These are phyloP conservation scores for Diacarnus erythraeanus DNA, from an alignment of 37 sponge, comb jelly and placozoan species.

Conservation along the genomic window DNA sequence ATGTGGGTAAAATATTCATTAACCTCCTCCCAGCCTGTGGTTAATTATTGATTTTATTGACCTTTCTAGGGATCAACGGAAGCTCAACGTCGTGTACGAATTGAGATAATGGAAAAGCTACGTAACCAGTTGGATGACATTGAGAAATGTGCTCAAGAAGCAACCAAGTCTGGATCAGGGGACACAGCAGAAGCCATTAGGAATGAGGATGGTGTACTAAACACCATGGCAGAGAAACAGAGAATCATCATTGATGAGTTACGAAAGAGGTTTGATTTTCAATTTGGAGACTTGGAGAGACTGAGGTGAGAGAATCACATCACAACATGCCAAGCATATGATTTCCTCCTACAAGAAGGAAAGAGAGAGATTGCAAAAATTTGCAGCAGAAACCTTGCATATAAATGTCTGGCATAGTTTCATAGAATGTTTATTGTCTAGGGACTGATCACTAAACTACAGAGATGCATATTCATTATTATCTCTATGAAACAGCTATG, in stretches of 20 bases:
- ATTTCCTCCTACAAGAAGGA: too few species aligned
- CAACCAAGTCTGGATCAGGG: not conserved
- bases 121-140: constrained; percentile 37
- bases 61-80: constrained; percentile 45
- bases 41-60: not conserved
- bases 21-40: not conserved
- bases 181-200: not conserved
- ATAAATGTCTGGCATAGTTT: too few species aligned
- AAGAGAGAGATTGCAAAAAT: too few species aligned
- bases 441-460: too few species aligned
- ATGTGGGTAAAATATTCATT: constrained; percentile 9
- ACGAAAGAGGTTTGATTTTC: constrained; percentile 47
- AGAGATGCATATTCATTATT: too few species aligned
- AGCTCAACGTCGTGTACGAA: constrained; percentile 4
- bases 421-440: too few species aligned
- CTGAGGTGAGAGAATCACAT: constrained; percentile 45
- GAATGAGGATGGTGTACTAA: not conserved
- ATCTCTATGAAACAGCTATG: too few species aligned
- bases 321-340: too few species aligned
- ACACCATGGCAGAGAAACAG: constrained; percentile 49
- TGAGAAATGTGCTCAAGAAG: constrained; percentile 46
- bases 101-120: constrained; percentile 33
- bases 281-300: constrained; percentile 51
- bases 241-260: constrained; percentile 47
- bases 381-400: too few species aligned